Percentiles rank a stretch among this genome's conserved stretches.
Conservation (phyloP, 2,888 invertebrate species). For the Spodoptera exigua region DNA sequence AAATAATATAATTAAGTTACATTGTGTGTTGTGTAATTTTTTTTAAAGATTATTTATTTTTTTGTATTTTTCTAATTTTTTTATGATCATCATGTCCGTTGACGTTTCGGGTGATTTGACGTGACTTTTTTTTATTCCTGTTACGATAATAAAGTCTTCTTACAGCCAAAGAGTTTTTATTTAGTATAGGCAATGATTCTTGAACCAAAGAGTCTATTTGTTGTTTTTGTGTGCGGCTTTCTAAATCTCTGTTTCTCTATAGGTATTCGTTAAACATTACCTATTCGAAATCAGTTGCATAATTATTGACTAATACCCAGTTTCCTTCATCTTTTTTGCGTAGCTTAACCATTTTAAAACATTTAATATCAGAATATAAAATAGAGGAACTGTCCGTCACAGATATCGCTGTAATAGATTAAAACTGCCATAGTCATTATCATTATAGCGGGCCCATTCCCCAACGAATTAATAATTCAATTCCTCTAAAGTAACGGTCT, state of each 20-base stretch:
- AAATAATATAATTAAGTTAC: neutral
- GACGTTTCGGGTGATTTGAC: slow-evolving; percentile 12
- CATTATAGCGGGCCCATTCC: slow-evolving; percentile 31
- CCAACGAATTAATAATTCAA: slow-evolving; percentile 56
- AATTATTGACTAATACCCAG: too few relatives aligned
- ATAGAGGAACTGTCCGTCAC: slow-evolving; percentile 24
- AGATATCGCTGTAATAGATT: slow-evolving; percentile 2
- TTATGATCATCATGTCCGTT: neutral
- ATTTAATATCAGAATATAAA: neutral
- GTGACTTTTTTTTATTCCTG: neutral
- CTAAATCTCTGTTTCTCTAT: too few relatives aligned
- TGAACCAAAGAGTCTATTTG: too few relatives aligned
- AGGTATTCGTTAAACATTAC: too few relatives aligned
- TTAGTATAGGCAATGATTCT: too few relatives aligned
- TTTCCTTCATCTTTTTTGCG: too few relatives aligned
- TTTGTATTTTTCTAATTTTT: slow-evolving; percentile 18
- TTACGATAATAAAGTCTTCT: neutral
- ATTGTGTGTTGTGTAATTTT: slow-evolving; percentile 2
- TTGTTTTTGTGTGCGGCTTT: too few relatives aligned
- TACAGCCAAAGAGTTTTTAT: neutral
- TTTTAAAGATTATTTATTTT: slow-evolving; percentile 20
- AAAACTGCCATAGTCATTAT: slow-evolving; percentile 28
- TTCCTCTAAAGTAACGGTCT: slow-evolving; percentile 50
- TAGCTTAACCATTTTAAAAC: neutral
- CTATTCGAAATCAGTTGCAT: too few relatives aligned